Base-by-base conservation (phyloP, 2,113 vertebrate genomes). In the Tricholaema leucomelas region DNA sequence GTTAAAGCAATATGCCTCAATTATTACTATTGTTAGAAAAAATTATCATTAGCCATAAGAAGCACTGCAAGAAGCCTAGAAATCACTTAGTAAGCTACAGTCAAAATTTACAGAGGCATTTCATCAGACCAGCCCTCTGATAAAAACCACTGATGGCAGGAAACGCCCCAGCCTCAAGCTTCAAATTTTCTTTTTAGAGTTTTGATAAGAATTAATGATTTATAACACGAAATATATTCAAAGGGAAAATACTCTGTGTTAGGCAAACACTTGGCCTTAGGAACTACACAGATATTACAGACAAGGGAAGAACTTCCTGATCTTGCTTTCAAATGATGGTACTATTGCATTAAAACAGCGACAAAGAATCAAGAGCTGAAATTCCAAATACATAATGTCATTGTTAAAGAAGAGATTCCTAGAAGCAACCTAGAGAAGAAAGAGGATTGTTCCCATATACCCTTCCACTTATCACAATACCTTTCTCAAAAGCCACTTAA, bases 1-100 rank as follows among this genome's bases (percentile, higher is more conserved):
- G 91, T 50, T 85, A 91, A 78, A 94, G 56, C 56, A 91, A 42
- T 40, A 74, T 27, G 46, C 35, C 77, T 56, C 66, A 78, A 72
- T 81, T 67, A 91, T 75, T 90, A 67, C 10, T 69, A 74, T 35
- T 88, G 42, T 69, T 89, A 81, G 33, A 54, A 91, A 91, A 88
- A 71, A 73, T 85, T 55, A 48, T 25, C 54, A 81, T 65, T 69
- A 78, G 27, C 54, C 38, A 78, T 31, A n/a, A 72, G n/a, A 92
- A 91, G 44, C n/a, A 75, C 33, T 25, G n/a, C 16, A 75, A 66
- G 77, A 50, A 23, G 59, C 6, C 15, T 64, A 44, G 17, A 80
- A 85, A 81, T 5, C 48, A n/a, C n/a, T 85, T 27, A 14, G 17
- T 2, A 58, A 38, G n/a, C 36, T 35, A 63, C 17, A 59, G 31